These are phyloP conservation scores for Macrotrachela quadricornifera DNA, from an alignment of 1,140 invertebrate species.

Conservation along the genomic window DNA sequence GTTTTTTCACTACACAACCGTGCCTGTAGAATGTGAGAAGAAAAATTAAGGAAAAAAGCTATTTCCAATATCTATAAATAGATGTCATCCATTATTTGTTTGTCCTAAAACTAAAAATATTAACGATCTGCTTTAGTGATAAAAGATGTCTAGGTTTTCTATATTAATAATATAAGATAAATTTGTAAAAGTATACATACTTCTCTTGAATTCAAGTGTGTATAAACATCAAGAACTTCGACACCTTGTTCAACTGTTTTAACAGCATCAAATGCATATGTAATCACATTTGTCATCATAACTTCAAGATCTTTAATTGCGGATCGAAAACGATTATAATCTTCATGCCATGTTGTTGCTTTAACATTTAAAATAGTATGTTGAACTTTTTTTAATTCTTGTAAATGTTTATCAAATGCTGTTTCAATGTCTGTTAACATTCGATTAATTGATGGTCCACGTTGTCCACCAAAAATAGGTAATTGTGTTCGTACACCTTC, in stretches of 20 bases:
- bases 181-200: no score
- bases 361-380: slow-evolving; percentile 48
- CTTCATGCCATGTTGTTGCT: slow-evolving; percentile 46
- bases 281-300: slow-evolving; percentile 31
- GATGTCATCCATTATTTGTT: no score
- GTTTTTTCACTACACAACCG: no score
- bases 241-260: slow-evolving; percentile 30
- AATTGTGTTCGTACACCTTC: slow-evolving; percentile 27
- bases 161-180: no score
- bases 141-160: no score
- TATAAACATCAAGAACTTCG: slow-evolving; percentile 30
- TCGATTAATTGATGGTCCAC: slow-evolving; percentile 43
- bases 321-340: slow-evolving; percentile 39
- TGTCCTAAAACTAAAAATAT: no score
- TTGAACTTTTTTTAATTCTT: slow-evolving; percentile 37
- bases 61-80: no score
- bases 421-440: slow-evolving; percentile 49
- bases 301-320: slow-evolving; percentile 32
- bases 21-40: no score
- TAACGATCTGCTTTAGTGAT: no score
- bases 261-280: slow-evolving; percentile 30
- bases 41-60: no score
- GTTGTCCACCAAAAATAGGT: slow-evolving; percentile 28
- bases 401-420: slow-evolving; percentile 45
- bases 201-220: slow-evolving; percentile 29